Conservation (phyloP, 2,797 vertebrate genomes). For the Sebastes umbrosus region DNA sequence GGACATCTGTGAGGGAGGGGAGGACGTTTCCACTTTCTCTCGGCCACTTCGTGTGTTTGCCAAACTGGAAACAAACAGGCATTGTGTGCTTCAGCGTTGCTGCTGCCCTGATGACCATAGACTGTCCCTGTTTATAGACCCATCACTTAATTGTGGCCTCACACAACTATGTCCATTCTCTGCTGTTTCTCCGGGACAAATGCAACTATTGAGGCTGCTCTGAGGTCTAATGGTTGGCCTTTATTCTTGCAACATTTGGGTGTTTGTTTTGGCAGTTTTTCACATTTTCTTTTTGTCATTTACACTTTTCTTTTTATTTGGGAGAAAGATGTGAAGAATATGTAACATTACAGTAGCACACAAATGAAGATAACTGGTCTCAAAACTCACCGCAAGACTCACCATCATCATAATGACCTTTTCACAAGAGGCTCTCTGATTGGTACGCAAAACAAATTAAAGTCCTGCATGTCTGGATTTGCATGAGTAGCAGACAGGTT, state of each 20-base stretch:
- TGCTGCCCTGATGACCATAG: slow-evolving; percentile 52
- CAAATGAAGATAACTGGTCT: background rate
- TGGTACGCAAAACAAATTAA: slow-evolving; percentile 1
- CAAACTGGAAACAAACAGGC: slow-evolving; percentile 74
- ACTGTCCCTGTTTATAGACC: slow-evolving; percentile 71
- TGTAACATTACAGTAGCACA: background rate
- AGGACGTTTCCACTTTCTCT: slow-evolving; percentile 62
- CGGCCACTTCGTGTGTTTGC: slow-evolving; percentile 67
- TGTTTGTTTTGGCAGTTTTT: background rate
- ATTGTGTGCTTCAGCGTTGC: slow-evolving; percentile 72
- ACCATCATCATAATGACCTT: background rate
- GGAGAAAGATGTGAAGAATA: background rate
- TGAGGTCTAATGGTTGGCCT: background rate
- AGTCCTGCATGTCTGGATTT: slow-evolving; percentile 5
- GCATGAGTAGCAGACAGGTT: slow-evolving; percentile 4
- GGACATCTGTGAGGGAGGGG: slow-evolving; percentile 57
- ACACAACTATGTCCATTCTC: slow-evolving; percentile 51
- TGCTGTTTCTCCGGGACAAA: slow-evolving; percentile 18
- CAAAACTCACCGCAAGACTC: background rate
- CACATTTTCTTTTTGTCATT: background rate
- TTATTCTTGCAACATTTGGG: background rate
- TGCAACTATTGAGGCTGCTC: slow-evolving; percentile 12
- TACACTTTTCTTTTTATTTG: background rate
- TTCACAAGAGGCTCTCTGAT: background rate
- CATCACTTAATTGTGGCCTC: slow-evolving; percentile 71